A percentile compares a stretch with the other conserved stretches of the same genome.
These are phyloP conservation scores for Halictus quadricinctus DNA, from an alignment of 2,888 invertebrate genomes.

Conservation along the genomic window DNA sequence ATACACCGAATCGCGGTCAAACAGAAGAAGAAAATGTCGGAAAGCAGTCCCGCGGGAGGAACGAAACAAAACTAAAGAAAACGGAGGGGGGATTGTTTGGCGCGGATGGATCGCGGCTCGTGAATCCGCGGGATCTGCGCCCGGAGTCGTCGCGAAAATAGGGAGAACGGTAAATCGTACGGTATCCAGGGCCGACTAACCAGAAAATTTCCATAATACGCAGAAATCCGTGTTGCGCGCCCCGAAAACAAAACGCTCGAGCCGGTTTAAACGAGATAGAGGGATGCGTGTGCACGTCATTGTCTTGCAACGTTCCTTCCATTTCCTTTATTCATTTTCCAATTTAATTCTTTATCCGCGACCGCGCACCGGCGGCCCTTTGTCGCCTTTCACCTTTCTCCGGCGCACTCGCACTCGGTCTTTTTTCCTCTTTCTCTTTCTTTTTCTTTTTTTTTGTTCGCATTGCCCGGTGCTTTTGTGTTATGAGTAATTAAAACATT, in stretches of 20 bases:
- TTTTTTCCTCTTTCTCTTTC: conserved; percentile 44
- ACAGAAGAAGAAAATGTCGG: not conserved
- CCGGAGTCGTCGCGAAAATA: not conserved
- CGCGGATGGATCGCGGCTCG: not conserved
- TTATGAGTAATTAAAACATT: conserved; percentile 78
- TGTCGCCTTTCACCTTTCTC: conserved; percentile 65
- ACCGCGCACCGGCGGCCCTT: conserved; percentile 52
- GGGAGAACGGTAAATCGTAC: conserved; percentile 21
- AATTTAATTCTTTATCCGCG: conserved; percentile 69
- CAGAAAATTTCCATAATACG: conserved; percentile 43
- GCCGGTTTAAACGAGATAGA: conserved; percentile 49
- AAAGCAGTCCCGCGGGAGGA: conserved; percentile 16
- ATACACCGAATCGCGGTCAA: not conserved
- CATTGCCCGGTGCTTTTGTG: conserved; percentile 70
- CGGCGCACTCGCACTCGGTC: conserved; percentile 56
- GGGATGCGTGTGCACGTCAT: conserved; percentile 43
- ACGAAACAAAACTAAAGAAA: not conserved
- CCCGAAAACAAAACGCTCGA: not conserved
- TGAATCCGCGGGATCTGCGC: conserved; percentile 9
- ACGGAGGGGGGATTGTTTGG: not conserved
- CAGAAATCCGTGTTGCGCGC: conserved; percentile 19
- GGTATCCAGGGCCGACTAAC: conserved; percentile 21
- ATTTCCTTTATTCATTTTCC: conserved; percentile 48
- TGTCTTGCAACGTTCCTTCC: conserved; percentile 50
- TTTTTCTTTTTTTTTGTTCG: conserved; percentile 59